phyloP scores from a whole-genome alignment of 2,113 vertebrate species.

The Corapipo altera region DNA sequence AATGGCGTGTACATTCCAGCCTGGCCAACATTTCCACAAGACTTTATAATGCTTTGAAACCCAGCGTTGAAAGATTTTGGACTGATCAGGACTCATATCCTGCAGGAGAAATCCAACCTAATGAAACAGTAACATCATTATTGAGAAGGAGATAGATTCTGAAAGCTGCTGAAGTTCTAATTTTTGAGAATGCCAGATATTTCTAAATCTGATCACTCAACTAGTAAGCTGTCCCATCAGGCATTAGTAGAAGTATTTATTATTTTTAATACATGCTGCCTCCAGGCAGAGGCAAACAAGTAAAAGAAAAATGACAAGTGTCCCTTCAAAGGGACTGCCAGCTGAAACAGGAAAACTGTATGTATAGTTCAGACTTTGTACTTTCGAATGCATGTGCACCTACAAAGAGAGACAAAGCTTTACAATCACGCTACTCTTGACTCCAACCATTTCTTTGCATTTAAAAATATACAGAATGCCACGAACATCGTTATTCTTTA shows the following conservation, averaged over 20 bases:
- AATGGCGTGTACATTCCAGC: background rate
- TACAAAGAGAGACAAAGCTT: background rate
- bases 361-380: background rate
- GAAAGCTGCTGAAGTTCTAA: background rate
- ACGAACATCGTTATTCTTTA: background rate
- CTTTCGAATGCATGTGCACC: background rate
- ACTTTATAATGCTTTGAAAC: background rate
- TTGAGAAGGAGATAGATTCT: background rate
- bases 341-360: slow-evolving; percentile 20
- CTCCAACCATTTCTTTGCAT: background rate
- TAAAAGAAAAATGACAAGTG: background rate
- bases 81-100: background rate
- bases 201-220: slow-evolving; percentile 7
- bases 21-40: background rate
- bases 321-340: slow-evolving; percentile 26
- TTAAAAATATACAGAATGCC: slow-evolving; percentile 29
- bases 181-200: slow-evolving; percentile 1
- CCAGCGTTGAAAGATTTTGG: background rate
- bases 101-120: background rate
- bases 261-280: slow-evolving; percentile 23
- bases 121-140: background rate
- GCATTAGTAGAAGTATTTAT: background rate
- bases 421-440: background rate
- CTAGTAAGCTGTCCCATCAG: background rate
- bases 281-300: slow-evolving; percentile 13